phyloP scores from a whole-genome alignment of 2,113 vertebrate genomes.

The Ondatra zibethicus region DNA sequence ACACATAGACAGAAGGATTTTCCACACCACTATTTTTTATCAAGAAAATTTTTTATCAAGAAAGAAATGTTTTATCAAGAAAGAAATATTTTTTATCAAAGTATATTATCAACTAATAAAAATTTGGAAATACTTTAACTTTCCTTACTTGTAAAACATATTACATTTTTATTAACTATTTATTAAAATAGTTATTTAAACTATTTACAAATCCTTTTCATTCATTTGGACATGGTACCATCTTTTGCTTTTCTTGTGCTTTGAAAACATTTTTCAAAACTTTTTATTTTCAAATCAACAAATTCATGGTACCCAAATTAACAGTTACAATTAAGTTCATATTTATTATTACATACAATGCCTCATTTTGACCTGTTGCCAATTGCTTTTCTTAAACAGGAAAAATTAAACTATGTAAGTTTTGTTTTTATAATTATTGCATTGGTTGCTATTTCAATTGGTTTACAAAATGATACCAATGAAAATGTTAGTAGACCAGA shows the following conservation, averaged over 20 bases:
- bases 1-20: too few species aligned
- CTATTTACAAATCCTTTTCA: not conserved
- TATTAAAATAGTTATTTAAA: not conserved
- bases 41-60: too few species aligned
- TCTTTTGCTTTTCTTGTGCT: not conserved
- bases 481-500: not conserved
- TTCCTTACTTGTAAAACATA: not conserved
- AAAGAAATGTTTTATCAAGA: too few species aligned
- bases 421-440: not conserved
- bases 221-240: not conserved
- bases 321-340: not conserved
- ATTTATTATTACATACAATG: not conserved
- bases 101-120: not conserved
- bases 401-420: not conserved
- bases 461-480: not conserved
- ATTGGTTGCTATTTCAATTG: not conserved
- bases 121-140: not conserved
- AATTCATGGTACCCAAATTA: not conserved
- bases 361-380: not conserved
- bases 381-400: not conserved
- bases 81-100: too few species aligned
- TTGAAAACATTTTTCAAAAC: not conserved
- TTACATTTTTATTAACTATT: not conserved
- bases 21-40: too few species aligned
- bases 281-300: not conserved